These are phyloP conservation scores for Trichogramma dendrolimi DNA, from an alignment of 2,888 invertebrate species.

Conservation along the genomic window DNA sequence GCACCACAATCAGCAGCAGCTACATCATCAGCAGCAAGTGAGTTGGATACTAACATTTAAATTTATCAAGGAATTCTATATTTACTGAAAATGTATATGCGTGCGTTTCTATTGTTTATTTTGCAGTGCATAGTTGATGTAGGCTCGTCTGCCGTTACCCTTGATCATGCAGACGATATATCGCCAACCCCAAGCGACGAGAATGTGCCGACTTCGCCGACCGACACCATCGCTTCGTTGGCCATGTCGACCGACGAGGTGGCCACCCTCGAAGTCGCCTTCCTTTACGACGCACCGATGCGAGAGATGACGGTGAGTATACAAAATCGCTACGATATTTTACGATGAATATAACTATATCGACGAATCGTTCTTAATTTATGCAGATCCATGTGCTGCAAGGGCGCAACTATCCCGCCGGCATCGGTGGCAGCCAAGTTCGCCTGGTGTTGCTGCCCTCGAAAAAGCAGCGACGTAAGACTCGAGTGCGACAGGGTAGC, in stretches of 20 bases:
- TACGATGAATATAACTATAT: background rate
- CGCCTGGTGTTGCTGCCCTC: conserved; percentile 82
- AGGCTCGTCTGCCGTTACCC: conserved; percentile 40
- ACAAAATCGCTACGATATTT: background rate
- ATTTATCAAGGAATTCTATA: background rate
- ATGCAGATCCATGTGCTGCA: conserved; percentile 73
- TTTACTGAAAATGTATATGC: background rate
- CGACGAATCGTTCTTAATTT: background rate
- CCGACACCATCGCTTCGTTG: conserved; percentile 45
- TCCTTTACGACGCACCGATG: conserved; percentile 86
- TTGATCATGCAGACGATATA: conserved; percentile 43
- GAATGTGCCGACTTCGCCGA: conserved; percentile 50
- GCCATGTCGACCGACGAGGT: conserved; percentile 43
- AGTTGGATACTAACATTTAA: background rate
- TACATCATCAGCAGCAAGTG: conserved; percentile 3
- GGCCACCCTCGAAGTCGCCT: conserved; percentile 78
- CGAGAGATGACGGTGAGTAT: conserved; percentile 73
- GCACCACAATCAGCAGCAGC: conserved; percentile 31
- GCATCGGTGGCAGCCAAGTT: conserved; percentile 71
- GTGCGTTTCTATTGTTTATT: background rate
- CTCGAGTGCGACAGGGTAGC: conserved; percentile 85
- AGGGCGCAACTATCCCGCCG: conserved; percentile 76
- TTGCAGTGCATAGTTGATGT: conserved; percentile 49
- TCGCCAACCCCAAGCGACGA: conserved; percentile 41
- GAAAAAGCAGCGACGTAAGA: conserved; percentile 92